Conservation (phyloP, 2,797 vertebrate genomes). For the Dipus sagitta region DNA sequence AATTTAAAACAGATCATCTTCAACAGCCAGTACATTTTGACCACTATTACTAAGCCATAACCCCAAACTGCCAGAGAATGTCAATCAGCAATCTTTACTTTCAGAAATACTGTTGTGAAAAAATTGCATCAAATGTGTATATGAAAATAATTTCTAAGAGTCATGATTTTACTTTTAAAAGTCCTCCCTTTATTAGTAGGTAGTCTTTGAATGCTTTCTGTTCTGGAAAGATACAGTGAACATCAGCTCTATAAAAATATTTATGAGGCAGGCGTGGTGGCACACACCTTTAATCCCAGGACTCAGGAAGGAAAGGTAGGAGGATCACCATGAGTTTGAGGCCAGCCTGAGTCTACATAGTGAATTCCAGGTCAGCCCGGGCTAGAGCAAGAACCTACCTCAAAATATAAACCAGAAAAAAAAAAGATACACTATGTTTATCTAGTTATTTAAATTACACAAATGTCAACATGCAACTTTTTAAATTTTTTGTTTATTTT, state of each 20-base stretch:
- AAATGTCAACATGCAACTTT: not conserved
- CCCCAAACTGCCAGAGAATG: not conserved
- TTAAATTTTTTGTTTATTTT: not conserved
- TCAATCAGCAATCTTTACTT: not conserved
- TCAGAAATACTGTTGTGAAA: not conserved
- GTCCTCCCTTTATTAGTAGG: not conserved
- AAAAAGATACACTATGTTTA: not conserved
- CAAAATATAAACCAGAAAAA: too few species aligned
- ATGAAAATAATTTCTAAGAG: slow-evolving; percentile 4
- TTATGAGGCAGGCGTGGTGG: too few species aligned
- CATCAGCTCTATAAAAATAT: not conserved
- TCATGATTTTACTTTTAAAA: not conserved
- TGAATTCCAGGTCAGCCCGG: too few species aligned
- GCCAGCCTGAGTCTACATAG: too few species aligned
- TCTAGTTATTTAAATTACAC: not conserved
- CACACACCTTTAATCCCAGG: too few species aligned
- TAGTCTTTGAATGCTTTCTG: not conserved
- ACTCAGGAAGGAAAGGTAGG: too few species aligned
- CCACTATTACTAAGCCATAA: not conserved
- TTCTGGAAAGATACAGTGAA: not conserved
- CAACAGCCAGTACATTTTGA: not conserved
- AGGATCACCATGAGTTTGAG: too few species aligned
- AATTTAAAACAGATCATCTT: not conserved
- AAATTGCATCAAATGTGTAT: not conserved
- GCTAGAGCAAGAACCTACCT: too few species aligned